Evolutionary conservation across 2,113 vertebrate species (phyloP).

Genomic region (Dinomys branickii): DNA sequence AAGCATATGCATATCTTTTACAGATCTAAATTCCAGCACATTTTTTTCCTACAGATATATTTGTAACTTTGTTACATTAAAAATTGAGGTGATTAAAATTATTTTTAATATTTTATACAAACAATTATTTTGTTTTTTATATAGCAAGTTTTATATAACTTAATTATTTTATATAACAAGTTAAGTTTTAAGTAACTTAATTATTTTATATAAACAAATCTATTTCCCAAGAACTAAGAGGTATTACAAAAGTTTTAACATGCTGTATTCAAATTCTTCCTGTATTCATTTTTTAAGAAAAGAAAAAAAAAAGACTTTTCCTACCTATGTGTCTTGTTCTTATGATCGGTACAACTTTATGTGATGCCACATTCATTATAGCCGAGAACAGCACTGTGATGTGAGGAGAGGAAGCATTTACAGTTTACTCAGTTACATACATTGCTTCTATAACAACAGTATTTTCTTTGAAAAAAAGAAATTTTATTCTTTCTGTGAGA

Average conservation of each 20-base stretch:
- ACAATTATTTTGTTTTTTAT: no score
- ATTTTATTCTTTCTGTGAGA: conserved; percentile 67
- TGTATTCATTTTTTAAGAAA: neutral
- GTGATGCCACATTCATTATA: neutral
- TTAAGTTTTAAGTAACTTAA: neutral
- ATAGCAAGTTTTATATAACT: neutral
- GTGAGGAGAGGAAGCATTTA: conserved; percentile 66
- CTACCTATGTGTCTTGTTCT: neutral
- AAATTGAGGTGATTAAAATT: conserved; percentile 1
- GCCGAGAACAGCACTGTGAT: conserved; percentile 56
- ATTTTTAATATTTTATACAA: no score
- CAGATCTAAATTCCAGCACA: neutral
- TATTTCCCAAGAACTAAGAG: neutral
- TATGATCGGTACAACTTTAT: neutral
- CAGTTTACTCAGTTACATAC: conserved; percentile 70
- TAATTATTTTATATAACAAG: neutral
- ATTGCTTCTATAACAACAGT: conserved; percentile 76
- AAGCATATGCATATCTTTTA: neutral
- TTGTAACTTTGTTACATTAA: conserved; percentile 25
- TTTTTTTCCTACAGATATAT: neutral
- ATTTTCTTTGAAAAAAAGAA: conserved; percentile 71
- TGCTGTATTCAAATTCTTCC: neutral
- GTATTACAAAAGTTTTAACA: neutral
- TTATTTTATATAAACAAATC: neutral
- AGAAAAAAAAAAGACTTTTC: conserved; percentile 15